Base-by-base conservation (phyloP, 2,888 invertebrate genomes). In the Phytoseiulus persimilis region DNA sequence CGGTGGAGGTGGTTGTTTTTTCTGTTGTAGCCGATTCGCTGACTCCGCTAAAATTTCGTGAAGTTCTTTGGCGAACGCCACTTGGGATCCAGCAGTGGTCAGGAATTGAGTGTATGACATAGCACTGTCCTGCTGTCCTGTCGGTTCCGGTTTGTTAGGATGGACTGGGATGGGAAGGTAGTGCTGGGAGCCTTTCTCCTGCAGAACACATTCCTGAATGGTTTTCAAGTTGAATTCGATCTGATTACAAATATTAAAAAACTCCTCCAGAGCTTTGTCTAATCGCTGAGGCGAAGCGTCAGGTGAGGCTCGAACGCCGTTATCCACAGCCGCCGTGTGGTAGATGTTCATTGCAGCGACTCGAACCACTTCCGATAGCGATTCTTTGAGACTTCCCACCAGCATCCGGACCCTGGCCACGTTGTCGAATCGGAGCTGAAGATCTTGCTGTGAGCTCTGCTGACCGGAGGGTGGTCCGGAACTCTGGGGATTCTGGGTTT, bases 211-310 rank as follows among this genome's bases (percentile, higher is more conserved):
- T 91, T 96, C 96, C 89, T 96, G 95, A 0, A 97, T 96, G 0
- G 97, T 97, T 93, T 96, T 96, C 94, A 98, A 94, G 93, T 97
- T 96, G 23, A 98, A 93, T 93, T 98, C 98, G 92, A 98, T 96
- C 94, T 98, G 98, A 93, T 98, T 98, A 93, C 98, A 97, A 89
- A 97, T 95, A 0, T 97, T 96, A 92, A 97, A 98, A 92, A 98
- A 98, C 91, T 98, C 98, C 93, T 98, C 98, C 91, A 97, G 94
- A 92, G 96, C 95, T 92, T 96, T 97, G 92, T 97, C 97, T 93
- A 97, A 97, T 90, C 96, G 94, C 0, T 96, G 95, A 89, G 95
- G 95, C 83, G 95, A 95, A 90, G 95, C 94, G 91, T 96, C 95
- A 0, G 95, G 94, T 83, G 95, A 95, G 91, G 95, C 95, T 94